Conservation (phyloP, 2,888 invertebrate genomes). For the Pimpla rufipes region DNA sequence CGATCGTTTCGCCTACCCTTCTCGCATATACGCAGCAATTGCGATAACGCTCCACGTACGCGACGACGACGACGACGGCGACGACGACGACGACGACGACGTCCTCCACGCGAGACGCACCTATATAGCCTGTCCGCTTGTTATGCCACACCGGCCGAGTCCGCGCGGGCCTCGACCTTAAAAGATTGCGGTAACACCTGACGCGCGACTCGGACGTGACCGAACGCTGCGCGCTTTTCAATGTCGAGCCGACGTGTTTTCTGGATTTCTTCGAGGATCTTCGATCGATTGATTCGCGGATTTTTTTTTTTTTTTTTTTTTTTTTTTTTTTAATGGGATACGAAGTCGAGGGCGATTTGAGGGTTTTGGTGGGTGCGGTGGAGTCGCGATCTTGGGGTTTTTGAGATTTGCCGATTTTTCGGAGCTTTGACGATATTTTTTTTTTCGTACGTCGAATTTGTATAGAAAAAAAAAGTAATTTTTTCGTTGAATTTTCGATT, state of each 20-base stretch:
- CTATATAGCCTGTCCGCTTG: constrained; percentile 65
- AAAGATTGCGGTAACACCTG: constrained; percentile 68
- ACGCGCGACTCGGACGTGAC: neutral
- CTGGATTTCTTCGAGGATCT: neutral
- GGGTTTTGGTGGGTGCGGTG: too few species aligned
- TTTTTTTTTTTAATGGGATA: neutral
- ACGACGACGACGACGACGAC: too few species aligned
- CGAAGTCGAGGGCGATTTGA: too few species aligned
- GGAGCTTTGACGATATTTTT: too few species aligned
- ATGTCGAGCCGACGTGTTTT: neutral
- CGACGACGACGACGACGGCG: too few species aligned
- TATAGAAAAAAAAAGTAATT: too few species aligned
- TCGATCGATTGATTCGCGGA: neutral
- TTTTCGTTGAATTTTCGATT: constrained; percentile 25
- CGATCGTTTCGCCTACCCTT: constrained; percentile 42
- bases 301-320: neutral
- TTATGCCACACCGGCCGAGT: constrained; percentile 71
- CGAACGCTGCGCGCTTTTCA: neutral
- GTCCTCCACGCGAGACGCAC: neutral
- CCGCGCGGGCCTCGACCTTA: constrained; percentile 76
- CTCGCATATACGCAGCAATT: constrained; percentile 1
- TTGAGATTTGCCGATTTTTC: too few species aligned
- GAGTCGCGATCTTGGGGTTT: too few species aligned
- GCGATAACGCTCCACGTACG: constrained; percentile 34
- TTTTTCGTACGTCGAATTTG: too few species aligned